Evolutionary conservation across 2,797 vertebrate genomes (phyloP).

Genomic region (Arrhamphus sclerolepis): DNA sequence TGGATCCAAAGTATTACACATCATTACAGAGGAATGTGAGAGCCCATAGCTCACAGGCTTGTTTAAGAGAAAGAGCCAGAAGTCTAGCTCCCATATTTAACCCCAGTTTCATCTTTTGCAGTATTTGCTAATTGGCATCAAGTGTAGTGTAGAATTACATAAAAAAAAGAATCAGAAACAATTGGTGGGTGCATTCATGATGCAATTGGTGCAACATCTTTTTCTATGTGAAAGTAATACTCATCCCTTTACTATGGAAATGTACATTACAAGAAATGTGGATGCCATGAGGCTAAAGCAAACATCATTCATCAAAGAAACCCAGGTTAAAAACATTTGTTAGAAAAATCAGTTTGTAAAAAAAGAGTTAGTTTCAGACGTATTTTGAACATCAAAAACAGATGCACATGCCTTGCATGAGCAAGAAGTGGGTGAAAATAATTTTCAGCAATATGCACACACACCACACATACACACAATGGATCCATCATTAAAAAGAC

Average conservation of each 20-base stretch:
- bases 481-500: constrained; percentile 70
- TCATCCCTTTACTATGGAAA: constrained; percentile 41
- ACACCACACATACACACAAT: constrained; percentile 25
- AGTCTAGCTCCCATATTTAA: constrained; percentile 38
- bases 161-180: constrained; percentile 46
- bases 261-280: constrained; percentile 20
- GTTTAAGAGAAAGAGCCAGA: constrained; percentile 36
- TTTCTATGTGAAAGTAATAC: constrained; percentile 44
- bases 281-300: constrained; percentile 15
- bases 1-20: constrained; percentile 62
- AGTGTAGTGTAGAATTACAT: constrained; percentile 43
- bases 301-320: constrained; percentile 29
- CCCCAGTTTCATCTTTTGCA: constrained; percentile 38
- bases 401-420: constrained; percentile 3
- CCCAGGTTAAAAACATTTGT: constrained; percentile 26
- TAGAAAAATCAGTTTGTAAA: neutral
- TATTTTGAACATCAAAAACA: constrained; percentile 22
- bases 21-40: constrained; percentile 64
- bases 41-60: constrained; percentile 43
- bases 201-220: constrained; percentile 45
- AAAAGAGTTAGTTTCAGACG: constrained; percentile 4
- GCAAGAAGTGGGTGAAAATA: constrained; percentile 37
- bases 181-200: constrained; percentile 46
- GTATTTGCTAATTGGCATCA: constrained; percentile 41
- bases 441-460: constrained; percentile 30